Evolutionary conservation across 2,888 invertebrate genomes (phyloP).

Genomic region (Polietes domitor): DNA sequence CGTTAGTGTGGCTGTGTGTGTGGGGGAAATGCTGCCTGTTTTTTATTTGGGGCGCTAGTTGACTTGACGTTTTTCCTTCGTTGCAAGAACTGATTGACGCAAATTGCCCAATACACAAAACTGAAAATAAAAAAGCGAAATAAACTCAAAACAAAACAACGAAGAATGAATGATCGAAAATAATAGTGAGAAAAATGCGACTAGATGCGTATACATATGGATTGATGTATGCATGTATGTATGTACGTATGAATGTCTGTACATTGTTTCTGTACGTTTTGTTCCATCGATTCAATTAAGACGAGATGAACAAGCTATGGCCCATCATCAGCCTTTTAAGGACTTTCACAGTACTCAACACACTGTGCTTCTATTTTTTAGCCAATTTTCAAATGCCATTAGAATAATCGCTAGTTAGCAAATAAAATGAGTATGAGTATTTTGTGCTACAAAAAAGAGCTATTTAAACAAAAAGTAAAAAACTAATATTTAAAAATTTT

Average conservation of each 20-base stretch:
- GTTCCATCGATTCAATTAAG: conserved; percentile 5
- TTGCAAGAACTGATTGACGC: conserved; percentile 29
- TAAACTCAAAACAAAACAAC: not conserved
- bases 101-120: conserved; percentile 15
- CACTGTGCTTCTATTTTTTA: too few relatives aligned
- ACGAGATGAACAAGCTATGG: not conserved
- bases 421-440: too few relatives aligned
- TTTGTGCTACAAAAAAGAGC: too few relatives aligned
- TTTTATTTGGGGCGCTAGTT: conserved; percentile 27
- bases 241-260: too few relatives aligned
- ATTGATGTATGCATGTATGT: too few relatives aligned
- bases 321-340: not conserved
- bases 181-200: not conserved
- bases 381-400: too few relatives aligned
- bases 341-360: not conserved
- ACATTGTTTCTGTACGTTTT: not conserved
- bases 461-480: too few relatives aligned
- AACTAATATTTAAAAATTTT: too few relatives aligned
- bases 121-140: not conserved
- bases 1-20: not conserved
- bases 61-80: not conserved
- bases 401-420: too few relatives aligned
- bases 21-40: not conserved
- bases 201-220: not conserved
- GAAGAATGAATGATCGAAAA: conserved; percentile 2